A percentile compares a stretch with the other conserved stretches of the same genome.
Evolutionary conservation across 2,888 invertebrate species (phyloP).

Genomic region (Furcula furcula): DNA sequence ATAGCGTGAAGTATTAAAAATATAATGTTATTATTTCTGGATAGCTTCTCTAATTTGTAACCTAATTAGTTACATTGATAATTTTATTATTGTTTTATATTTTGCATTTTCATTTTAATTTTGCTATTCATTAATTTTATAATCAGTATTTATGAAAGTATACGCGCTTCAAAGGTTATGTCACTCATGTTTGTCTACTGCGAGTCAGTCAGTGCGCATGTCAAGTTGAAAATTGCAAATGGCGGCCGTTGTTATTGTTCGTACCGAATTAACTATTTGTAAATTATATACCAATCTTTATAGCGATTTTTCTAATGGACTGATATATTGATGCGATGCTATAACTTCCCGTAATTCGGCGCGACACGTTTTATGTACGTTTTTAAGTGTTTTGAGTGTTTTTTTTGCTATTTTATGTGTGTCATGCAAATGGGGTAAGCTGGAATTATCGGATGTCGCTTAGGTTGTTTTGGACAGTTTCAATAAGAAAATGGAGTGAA

Average conservation of each 20-base stretch:
- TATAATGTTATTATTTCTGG: background rate
- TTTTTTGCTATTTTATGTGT: constrained; percentile 85
- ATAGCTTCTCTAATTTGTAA: background rate
- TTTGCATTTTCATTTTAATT: background rate
- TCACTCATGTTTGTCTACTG: constrained; percentile 71
- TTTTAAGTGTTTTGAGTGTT: constrained; percentile 80
- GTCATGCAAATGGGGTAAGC: constrained; percentile 89
- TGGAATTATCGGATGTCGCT: constrained; percentile 82
- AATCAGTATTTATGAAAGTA: too few species aligned
- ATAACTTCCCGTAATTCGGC: constrained; percentile 74
- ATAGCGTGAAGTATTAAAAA: too few species aligned
- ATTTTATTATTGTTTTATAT: background rate
- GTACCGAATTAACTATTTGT: constrained; percentile 91
- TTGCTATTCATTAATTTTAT: too few species aligned
- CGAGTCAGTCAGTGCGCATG: constrained; percentile 85
- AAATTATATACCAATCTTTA: constrained; percentile 86
- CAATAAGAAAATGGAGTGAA: constrained; percentile 74
- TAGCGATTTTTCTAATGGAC: constrained; percentile 82
- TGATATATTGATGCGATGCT: constrained; percentile 78
- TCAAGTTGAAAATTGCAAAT: constrained; percentile 96
- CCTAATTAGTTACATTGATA: background rate
- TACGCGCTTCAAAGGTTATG: constrained; percentile 54
- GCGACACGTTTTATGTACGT: constrained; percentile 75
- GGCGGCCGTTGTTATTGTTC: constrained; percentile 99
- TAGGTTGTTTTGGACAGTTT: constrained; percentile 82